Conservation (phyloP, 2,888 invertebrate species). For the Eupithecia dodoneata region DNA sequence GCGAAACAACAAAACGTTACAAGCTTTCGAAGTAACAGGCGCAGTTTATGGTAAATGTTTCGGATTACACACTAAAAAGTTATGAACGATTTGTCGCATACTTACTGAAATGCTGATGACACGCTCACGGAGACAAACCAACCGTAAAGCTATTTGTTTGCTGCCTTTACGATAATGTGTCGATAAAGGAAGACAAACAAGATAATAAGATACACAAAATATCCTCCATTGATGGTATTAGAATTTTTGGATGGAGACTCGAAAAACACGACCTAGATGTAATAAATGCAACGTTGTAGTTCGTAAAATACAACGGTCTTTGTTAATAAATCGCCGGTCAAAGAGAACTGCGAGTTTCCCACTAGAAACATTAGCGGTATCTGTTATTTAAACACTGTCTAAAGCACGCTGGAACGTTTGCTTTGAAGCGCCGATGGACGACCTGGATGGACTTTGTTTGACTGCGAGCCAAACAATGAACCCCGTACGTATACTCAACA, state of each 20-base stretch:
- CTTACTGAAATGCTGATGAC: slow-evolving; percentile 38
- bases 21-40: slow-evolving; percentile 17
- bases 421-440: slow-evolving; percentile 71
- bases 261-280: slow-evolving; percentile 38
- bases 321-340: slow-evolving; percentile 47
- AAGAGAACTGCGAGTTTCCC: slow-evolving; percentile 58
- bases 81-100: slow-evolving; percentile 30
- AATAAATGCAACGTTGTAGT: slow-evolving; percentile 25
- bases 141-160: slow-evolving; percentile 66
- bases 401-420: slow-evolving; percentile 52
- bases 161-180: slow-evolving; percentile 62
- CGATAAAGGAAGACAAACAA: slow-evolving; percentile 48
- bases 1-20: slow-evolving; percentile 28
- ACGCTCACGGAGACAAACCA: slow-evolving; percentile 59
- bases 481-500: slow-evolving; percentile 71
- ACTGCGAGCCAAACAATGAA: slow-evolving; percentile 71
- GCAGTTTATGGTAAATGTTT: slow-evolving; percentile 32
- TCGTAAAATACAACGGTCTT: slow-evolving; percentile 46
- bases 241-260: background rate
- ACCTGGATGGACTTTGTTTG: slow-evolving; percentile 61
- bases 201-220: slow-evolving; percentile 24
- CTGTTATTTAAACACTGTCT: slow-evolving; percentile 62
- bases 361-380: slow-evolving; percentile 69
- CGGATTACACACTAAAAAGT: slow-evolving; percentile 31
- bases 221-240: slow-evolving; percentile 3